Evolutionary conservation across 2,797 vertebrate genomes (phyloP).

Genomic region (Adelosebastes latens): DNA sequence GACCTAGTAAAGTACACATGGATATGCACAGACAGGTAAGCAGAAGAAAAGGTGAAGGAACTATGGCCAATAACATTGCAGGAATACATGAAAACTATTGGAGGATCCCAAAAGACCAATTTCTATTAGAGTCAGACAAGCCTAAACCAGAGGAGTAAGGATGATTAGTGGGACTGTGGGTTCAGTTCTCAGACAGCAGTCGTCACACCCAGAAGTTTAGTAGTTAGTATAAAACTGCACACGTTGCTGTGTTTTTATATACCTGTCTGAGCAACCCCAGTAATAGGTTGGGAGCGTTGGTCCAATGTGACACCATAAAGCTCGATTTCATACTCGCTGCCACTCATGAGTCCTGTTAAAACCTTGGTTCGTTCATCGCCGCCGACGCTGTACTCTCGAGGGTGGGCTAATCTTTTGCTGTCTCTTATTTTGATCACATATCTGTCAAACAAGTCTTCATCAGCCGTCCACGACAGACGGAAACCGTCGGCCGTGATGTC

Average conservation of each 20-base stretch:
- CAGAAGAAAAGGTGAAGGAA: background rate
- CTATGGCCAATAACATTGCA: background rate
- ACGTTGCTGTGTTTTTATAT: conserved; percentile 57
- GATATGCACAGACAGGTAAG: conserved; percentile 28
- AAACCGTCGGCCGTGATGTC: conserved; percentile 90
- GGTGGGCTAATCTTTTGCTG: conserved; percentile 86
- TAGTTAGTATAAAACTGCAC: conserved; percentile 27
- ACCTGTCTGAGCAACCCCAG: conserved; percentile 92
- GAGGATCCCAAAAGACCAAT: conserved; percentile 6
- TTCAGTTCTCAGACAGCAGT: conserved; percentile 7
- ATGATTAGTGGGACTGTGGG: conserved; percentile 35
- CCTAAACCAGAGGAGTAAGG: conserved; percentile 39
- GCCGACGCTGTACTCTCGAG: conserved; percentile 84
- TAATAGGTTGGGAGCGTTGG: conserved; percentile 90
- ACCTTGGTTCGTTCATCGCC: conserved; percentile 89
- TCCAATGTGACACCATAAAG: conserved; percentile 90
- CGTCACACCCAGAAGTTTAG: background rate
- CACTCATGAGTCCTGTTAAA: conserved; percentile 88
- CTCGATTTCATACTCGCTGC: conserved; percentile 94
- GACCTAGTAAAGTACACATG: conserved; percentile 70
- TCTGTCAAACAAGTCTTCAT: conserved; percentile 92
- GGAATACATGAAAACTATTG: background rate
- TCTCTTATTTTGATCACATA: conserved; percentile 96
- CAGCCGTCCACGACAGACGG: conserved; percentile 92
- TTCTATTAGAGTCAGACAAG: conserved; percentile 15